Base-by-base conservation (phyloP, 2,113 vertebrate genomes). In the Trinectes maculatus region DNA sequence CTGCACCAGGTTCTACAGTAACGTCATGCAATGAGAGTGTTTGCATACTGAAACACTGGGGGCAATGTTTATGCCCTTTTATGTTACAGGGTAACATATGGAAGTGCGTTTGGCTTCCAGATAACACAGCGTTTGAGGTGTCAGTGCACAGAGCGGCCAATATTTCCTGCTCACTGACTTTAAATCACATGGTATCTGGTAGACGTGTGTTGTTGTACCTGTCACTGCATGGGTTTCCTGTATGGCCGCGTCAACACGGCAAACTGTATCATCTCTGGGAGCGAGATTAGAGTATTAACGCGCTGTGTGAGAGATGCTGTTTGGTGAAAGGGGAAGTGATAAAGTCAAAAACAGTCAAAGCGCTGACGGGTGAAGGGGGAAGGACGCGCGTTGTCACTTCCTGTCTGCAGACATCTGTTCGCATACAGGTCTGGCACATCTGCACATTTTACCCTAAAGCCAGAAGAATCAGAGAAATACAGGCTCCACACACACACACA, bases 331-430 rank as follows among this genome's bases (percentile, higher is more conserved):
- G 54, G 80, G 89, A 91, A 91, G 89, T 72, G 74, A 81, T 26
- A 48, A 36, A 77, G 74, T 62, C 77, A 71, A 90, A 89, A 90
- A 77, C 76, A 70, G n/a, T n/a, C 73, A 85, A 87, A 87, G 75
- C 83, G 83, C 82, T 90, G 84, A 89, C 46, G 36, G 57, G 54
- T 46, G 47, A 63, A 59, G 66, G 64, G 53, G 63, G 61, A 52
- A 55, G 61, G 39, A 28, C 25, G 44, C 31, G 21, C 66, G 47
- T 65, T 64, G 71, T 40, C 77, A 71, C 82, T 92, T 93, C 88
- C 90, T 87, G 81, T 89, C 74, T 85, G 22, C 49, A 71, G 79
- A 77, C 64, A 82, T 79, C 67, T 81, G 75, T 40, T 78, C 42
- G 49, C 4, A 2, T 34, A 31, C 26, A 29, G 12, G 43, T 49